Base-by-base conservation (phyloP, 1,140 invertebrate species). In the Cataglyphis hispanica region DNA sequence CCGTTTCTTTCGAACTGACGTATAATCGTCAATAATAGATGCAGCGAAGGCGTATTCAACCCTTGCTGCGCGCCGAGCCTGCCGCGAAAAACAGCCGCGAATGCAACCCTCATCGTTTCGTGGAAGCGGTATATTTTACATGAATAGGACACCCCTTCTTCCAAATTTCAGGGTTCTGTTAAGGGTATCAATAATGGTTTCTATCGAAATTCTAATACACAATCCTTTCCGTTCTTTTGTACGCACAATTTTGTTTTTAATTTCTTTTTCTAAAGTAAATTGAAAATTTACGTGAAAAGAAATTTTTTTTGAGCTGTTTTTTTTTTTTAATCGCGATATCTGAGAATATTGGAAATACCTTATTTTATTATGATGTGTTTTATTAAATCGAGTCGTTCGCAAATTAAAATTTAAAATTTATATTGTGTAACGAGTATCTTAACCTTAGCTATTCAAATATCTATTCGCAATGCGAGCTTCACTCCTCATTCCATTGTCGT, bases 11-110 rank as follows among this genome's bases (percentile, higher is more conserved):
- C 22, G 46, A 53, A 27, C 58, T 75, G 72, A 80, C 64, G 81
- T 61, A 76, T 89, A 74, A 89, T 89, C 76, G 70, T 86, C 84
- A 70, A 89, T 86, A 77, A 89, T 86, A 74, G 78, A 61, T 72
- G 53, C 66, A 34, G 37, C 67, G 78, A 56, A 83, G 76, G 43
- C 74, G 53, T 58, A 88, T 83, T 86, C 58, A 80, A 58, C 34
- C 84, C 83, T 84, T 67, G 60, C 61, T 4, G 46, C 37, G 6
- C 31, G 34, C 27, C 19, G 58, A 58, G 22, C 16, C 53, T 34
- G 67, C 76, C 58, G 74, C 74, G 72, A 78, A 77, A 84, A 63
- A 66, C 70, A 84, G 40, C 81, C 69, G 69, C 67, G 70, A 60
- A 84, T 43, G 80, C 37, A 63, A 50, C 80, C 53, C 70, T 43